These are phyloP conservation scores for Anarrhichthys ocellatus DNA, from an alignment of 2,113 vertebrate genomes.

Conservation along the genomic window DNA sequence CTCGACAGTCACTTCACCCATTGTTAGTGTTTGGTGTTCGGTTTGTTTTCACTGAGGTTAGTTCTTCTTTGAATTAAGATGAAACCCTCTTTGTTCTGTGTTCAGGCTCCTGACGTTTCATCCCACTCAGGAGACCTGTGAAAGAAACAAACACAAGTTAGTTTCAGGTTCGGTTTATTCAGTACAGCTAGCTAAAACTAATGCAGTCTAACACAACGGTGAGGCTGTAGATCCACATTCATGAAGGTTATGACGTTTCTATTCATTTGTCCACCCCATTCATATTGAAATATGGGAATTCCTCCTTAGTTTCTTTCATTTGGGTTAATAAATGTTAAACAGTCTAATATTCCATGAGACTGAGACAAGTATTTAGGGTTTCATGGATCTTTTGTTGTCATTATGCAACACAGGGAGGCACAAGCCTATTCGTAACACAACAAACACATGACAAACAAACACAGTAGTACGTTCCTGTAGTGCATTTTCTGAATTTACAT, in stretches of 20 bases:
- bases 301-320: no score
- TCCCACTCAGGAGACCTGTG: slow-evolving; percentile 15
- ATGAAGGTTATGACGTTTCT: neutral
- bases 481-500: no score
- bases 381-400: no score
- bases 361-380: no score
- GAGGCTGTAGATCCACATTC: neutral
- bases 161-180: neutral
- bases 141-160: slow-evolving; percentile 37
- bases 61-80: slow-evolving; percentile 12
- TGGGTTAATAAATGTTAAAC: neutral
- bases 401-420: no score
- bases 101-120: slow-evolving; percentile 24
- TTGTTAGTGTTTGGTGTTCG: neutral
- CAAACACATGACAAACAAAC: no score
- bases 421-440: no score
- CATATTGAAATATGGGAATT: no score
- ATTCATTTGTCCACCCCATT: neutral
- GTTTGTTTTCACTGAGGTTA: neutral
- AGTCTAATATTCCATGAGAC: no score
- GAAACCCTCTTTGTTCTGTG: neutral
- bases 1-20: slow-evolving; percentile 52
- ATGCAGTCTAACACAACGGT: neutral
- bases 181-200: neutral
- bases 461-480: no score